Conservation (phyloP, 1,140 invertebrate species). For the Pseudomyrmex concolor region DNA sequence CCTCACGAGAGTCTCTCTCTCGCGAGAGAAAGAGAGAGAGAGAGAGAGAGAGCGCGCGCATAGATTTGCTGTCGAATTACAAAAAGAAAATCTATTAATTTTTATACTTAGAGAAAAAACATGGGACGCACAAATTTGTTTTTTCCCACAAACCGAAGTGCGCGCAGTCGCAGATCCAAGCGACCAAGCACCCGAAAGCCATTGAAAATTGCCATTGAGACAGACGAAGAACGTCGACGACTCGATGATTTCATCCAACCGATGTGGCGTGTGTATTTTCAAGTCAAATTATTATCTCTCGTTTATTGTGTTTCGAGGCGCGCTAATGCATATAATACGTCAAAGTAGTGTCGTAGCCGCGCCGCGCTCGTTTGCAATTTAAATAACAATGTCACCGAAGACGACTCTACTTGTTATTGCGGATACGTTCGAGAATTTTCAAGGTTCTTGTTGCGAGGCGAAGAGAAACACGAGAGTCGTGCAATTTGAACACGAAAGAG, state of each 20-base stretch:
- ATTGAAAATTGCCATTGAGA: slow-evolving; percentile 5
- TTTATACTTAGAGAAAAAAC: too few relatives aligned
- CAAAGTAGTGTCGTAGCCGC: slow-evolving; percentile 39
- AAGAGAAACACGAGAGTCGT: background rate
- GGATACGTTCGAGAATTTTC: background rate
- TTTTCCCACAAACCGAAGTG: background rate
- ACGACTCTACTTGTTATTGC: slow-evolving; percentile 3
- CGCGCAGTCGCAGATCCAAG: slow-evolving; percentile 50
- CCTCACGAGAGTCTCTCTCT: background rate
- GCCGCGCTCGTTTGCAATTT: slow-evolving; percentile 16
- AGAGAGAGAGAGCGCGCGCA: slow-evolving; percentile 33
- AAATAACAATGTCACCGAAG: background rate
- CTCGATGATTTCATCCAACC: background rate
- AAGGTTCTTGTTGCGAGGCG: background rate
- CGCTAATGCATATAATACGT: background rate
- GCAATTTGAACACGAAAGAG: background rate
- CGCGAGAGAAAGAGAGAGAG: slow-evolving; percentile 45
- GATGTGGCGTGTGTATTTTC: background rate
- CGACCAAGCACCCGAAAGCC: slow-evolving; percentile 57
- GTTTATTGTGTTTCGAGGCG: background rate
- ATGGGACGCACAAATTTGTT: too few relatives aligned
- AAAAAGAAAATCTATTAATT: background rate
- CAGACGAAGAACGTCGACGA: background rate
- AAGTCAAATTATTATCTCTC: slow-evolving; percentile 34
- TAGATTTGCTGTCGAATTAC: background rate